These are phyloP conservation scores for Drosophila mayaguana DNA, from an alignment of 2,888 invertebrate species.

Conservation along the genomic window DNA sequence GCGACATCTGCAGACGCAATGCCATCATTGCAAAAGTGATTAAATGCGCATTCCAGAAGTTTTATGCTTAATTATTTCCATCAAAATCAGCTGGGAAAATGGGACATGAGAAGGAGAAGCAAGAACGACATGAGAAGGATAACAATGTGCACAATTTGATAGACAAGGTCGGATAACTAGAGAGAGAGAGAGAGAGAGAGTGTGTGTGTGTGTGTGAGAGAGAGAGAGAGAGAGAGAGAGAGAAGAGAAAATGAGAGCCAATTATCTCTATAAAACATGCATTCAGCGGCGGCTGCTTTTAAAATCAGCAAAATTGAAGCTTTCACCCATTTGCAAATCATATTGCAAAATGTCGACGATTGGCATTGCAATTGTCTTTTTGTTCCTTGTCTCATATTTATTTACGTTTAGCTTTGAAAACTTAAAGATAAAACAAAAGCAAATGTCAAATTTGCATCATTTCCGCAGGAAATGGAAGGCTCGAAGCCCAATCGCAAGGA, in stretches of 20 bases:
- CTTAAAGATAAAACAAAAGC: constrained; percentile 2
- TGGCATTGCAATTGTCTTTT: not conserved
- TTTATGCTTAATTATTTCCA: constrained; percentile 54
- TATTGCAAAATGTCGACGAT: not conserved
- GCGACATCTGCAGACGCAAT: constrained; percentile 10
- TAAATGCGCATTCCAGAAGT: constrained; percentile 50
- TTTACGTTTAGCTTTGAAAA: not conserved
- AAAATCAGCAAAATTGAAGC: constrained; percentile 36
- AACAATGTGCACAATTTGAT: constrained; percentile 25
- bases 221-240: not conserved
- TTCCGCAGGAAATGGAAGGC: constrained; percentile 48
- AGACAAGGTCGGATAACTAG: not conserved
- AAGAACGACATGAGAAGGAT: not conserved
- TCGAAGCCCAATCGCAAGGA: constrained; percentile 5
- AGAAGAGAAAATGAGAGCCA: constrained; percentile 6
- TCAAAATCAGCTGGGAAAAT: constrained; percentile 23
- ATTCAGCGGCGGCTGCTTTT: constrained; percentile 31
- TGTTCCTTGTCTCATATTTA: not conserved
- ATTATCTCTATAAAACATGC: constrained; percentile 51
- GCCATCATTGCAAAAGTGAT: constrained; percentile 41
- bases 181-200: not conserved
- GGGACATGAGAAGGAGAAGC: not conserved
- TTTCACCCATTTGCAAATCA: not conserved
- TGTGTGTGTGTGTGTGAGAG: too few relatives aligned
- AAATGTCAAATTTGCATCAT: constrained; percentile 25